These are phyloP conservation scores for Temnothorax unifasciatus DNA, from an alignment of 2,888 invertebrate genomes.

Conservation along the genomic window DNA sequence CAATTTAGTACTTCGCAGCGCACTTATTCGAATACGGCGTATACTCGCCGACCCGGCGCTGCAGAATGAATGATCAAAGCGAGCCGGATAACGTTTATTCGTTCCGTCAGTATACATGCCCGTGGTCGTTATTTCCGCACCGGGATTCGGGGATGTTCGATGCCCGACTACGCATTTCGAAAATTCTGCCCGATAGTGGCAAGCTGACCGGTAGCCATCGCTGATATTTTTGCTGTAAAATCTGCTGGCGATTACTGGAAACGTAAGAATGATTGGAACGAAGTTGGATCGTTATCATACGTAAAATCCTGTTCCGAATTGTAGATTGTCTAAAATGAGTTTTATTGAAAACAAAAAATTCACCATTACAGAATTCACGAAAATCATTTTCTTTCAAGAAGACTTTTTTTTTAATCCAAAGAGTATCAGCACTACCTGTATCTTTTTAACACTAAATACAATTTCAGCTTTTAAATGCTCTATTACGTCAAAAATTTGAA, in stretches of 20 bases:
- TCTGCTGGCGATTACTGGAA: background rate
- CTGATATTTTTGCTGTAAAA: background rate
- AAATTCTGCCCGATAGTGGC: slow-evolving; percentile 20
- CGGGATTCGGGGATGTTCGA: slow-evolving; percentile 21
- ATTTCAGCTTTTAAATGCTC: background rate
- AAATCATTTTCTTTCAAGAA: background rate
- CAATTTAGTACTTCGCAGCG: slow-evolving; percentile 76
- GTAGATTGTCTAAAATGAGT: background rate
- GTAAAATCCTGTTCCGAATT: background rate
- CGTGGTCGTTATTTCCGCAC: slow-evolving; percentile 58
- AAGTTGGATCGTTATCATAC: background rate
- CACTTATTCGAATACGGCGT: slow-evolving; percentile 57
- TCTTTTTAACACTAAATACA: slow-evolving; percentile 1
- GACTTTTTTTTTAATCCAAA: background rate
- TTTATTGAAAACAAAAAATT: background rate
- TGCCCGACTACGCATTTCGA: slow-evolving; percentile 26
- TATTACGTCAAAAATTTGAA: background rate
- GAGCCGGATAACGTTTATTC: slow-evolving; percentile 69
- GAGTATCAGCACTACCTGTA: background rate
- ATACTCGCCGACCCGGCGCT: slow-evolving; percentile 49
- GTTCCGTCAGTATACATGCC: slow-evolving; percentile 63
- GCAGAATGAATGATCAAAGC: slow-evolving; percentile 74
- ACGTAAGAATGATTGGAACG: background rate
- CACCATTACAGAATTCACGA: background rate
- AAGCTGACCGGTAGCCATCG: background rate